phyloP scores from a whole-genome alignment of 2,797 vertebrate genomes.

The Cryptoblepharus egeriae region DNA sequence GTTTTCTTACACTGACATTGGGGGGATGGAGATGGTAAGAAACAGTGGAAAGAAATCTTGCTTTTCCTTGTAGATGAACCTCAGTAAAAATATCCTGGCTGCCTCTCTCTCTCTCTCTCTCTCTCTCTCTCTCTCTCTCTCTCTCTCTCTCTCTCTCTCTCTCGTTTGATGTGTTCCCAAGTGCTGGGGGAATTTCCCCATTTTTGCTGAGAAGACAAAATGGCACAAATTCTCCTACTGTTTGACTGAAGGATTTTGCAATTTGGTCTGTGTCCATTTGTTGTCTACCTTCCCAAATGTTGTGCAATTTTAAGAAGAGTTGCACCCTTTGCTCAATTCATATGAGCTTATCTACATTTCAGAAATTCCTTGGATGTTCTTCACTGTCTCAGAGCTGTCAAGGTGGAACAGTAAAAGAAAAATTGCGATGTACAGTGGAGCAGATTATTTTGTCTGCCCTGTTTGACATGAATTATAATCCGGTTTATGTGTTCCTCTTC shows the following conservation, averaged over 20 bases:
- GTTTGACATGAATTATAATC: constrained; percentile 59
- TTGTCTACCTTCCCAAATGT: constrained; percentile 9
- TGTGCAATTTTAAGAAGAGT: neutral
- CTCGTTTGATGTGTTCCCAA: too few species aligned
- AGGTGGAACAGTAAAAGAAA: constrained; percentile 50
- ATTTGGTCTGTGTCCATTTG: constrained; percentile 16
- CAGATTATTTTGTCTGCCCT: constrained; percentile 55
- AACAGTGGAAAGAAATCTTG: neutral
- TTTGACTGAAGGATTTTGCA: neutral
- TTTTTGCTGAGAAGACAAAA: too few species aligned
- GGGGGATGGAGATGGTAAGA: neutral
- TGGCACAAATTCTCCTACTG: too few species aligned
- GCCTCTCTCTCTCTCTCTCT: too few species aligned
- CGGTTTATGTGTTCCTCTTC: constrained; percentile 47
- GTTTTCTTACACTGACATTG: neutral
- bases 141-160: too few species aligned
- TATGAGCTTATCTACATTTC: constrained; percentile 8
- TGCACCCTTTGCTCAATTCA: constrained; percentile 11
- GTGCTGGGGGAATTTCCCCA: too few species aligned
- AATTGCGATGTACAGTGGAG: constrained; percentile 41
- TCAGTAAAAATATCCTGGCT: too few species aligned
- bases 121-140: too few species aligned
- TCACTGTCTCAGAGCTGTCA: constrained; percentile 17
- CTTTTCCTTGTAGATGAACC: neutral
- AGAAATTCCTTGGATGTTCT: neutral